Evolutionary conservation across 2,113 vertebrate genomes (phyloP), one percentile per base, ranked within the genome.

Genomic region (Aptenodytes forsteri): DNA sequence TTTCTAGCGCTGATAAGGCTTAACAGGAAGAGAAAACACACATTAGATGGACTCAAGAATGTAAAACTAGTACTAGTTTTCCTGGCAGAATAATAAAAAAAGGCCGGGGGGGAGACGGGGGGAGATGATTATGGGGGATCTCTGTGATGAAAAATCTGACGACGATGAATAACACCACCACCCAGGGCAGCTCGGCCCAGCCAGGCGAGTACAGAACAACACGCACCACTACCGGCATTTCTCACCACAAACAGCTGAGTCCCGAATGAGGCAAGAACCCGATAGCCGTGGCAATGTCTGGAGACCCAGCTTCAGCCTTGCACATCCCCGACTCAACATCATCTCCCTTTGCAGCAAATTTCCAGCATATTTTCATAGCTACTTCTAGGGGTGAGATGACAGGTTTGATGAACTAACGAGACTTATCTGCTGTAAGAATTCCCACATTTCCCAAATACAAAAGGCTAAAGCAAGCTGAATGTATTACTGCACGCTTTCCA

Each of bases 381-480:
- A 5, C 23, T 89, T 54, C 73, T n/a, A 20, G 7, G 44, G 15
- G 10, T 16, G 22, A 91, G 27, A 44, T 13, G 22, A 42, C 38
- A 15, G 4, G 3, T 42, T 40, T 72, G 58, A 55, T 46, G 8
- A 89, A 66, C 19, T 49, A 59, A 44, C 16, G 7, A 70, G 36
- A 72, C 40, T 71, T 75, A 50, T 13, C 81, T 67, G 19, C 59
- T 49, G n/a, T 21, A 61, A 71, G 13, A 54, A 87, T 47, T 44
- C 25, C 20, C 36, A 14, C 27, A 38, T 56, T 77, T 87, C 72
- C 52, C 80, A 83, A 87, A 47, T 7, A 56, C 38, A 46, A 59
- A 29, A 90, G 67, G 71, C 81, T 96, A 82, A 90, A 92, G 76
- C n/a, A 72, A 32, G 46, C 30, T 75, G 52, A 75, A 40, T 6